Base-by-base conservation (phyloP, 2,797 vertebrate genomes). In the Amniataba percoides region DNA sequence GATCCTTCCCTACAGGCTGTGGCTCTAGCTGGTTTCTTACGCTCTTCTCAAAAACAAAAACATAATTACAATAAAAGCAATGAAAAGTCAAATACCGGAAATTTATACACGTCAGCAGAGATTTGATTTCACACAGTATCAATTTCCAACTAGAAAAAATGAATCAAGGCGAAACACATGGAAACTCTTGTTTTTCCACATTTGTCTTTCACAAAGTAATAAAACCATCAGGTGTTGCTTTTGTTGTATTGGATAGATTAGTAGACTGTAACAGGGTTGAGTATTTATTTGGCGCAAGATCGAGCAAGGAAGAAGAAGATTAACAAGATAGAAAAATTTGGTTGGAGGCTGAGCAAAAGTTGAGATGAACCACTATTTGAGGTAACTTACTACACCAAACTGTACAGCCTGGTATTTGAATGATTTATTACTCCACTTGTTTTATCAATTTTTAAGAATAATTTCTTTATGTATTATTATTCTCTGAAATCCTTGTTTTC, bases 1-100 rank as follows among this genome's bases (percentile, higher is more conserved):
- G 89, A 93, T 94, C 91, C 89, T 60, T 78, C 83, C 88, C 92
- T 76, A 87, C 76, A 82, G 90, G 89, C 88, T 85, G 73, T 16
- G 65, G 81, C 84, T 89, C 78, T 72, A 57, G 70, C 80, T 67
- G 52, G 21, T 57, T 73, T 87, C 42, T 74, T 76, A 58, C 31
- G 39, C 57, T 52, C 42, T 68, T 82, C 64, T 71, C 66, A 56
- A 85, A 87, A 89, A 81, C 71, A 83, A 81, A 90, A 89, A 87
- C 66, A 82, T 71, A 49, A 89, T 89, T 78, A 80, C 42, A 70
- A 81, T 45, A 74, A 82, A 80, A 42, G 74, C 76, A 76, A 81
- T 63, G 49, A 87, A 89, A 90, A 78, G 46, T 66, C 23, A 77
- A 92, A 89, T 78, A 80, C 85, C 51, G 68, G 85, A 92, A 87